Evolutionary conservation across 2,797 vertebrate genomes (phyloP), one percentile per base, ranked within the genome.

Genomic region (Basileuterus tristriatus): DNA sequence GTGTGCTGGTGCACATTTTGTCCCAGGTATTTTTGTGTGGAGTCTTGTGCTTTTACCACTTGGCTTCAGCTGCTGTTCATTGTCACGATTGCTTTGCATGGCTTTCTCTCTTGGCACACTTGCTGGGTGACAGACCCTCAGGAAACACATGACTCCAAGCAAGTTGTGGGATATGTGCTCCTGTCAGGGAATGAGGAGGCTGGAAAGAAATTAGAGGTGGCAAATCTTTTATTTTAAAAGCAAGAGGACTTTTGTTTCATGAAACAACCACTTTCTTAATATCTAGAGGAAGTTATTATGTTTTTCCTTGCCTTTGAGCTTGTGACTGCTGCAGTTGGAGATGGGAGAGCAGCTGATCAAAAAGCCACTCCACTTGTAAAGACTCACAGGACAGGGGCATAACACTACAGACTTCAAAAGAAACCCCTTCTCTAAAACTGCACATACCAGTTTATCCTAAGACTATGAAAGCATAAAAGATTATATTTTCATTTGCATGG

Each of bases 401-500:
- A 81, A 63, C 53, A 63, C 44, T 74, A n/a, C 86, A 81, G 91
- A 63, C 71, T 82, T 82, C 27, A 65, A 59, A 95, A 84, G 68
- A 82, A 46, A 44, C 9, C 29, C 15, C 15, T 62, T 32, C 26
- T 71, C 86, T 95, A 83, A 94, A 96, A 81, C 47, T 64, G 37
- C 80, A 65, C 93, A 44, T 91, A 60, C 64, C 29, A 36, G 60
- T 95, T 90, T 95, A 93, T 94, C 95, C 93, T 81, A 87, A 96
- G 95, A 95, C 93, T 82, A 59, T 80, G 95, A 96, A 96, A 96
- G 69, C 96, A 97, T 96, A 96, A 97, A 97, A 97, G 87, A 97
- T 96, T 96, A 55, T 97, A 96, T 97, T 97, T 98, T 97, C 97
- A 97, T 97, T 98, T 98, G 94, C 97, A 98, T 97, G 97, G 97